Base-by-base conservation (phyloP, 2,113 vertebrate species). In the Lophura nycthemera region DNA sequence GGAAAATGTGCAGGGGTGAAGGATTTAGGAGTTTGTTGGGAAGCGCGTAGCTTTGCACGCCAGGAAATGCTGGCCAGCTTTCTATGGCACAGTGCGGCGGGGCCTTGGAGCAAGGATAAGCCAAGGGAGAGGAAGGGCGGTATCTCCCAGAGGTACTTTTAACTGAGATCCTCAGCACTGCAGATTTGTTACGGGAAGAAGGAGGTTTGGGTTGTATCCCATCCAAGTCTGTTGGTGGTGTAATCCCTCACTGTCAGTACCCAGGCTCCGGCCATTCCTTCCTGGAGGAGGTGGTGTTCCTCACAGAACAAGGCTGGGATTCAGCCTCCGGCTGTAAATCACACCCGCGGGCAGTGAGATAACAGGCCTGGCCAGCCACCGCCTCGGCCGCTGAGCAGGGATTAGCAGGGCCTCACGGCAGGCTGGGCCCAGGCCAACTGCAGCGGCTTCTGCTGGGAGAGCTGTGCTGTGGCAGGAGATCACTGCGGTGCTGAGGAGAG, bases 151-250 rank as follows among this genome's bases (percentile, higher is more conserved):
- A 69, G 80, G 91, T 24, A 3, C 69, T 88, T 86, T 86, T 88
- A 95, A 95, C 77, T 36, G 61, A 95, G 88, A 92, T 93, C 79
- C 52, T 94, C 17, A 0, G 30, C 74, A 76, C 76, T 91, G 90
- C 57, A 81, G 85, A 91, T 81, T 84, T 83, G 52, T 95, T 74
- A 92, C 3, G 10, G 93, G 88, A 92, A 94, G 75, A 93, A 83
- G 70, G 85, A 92, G 88, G 76, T 92, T 97, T 96, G 91, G 80
- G 65, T 92, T 92, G 88, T 94, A 92, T 78, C 83, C 11, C 57
- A 84, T 94, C 91, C 94, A 95, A 94, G 73, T 22, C 73, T 75
- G 65, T 60, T 75, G 13, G 3, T 32, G 65, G 76, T n/a, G 89
- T 86, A 88, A 85, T 96, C 82, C 87, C 60, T 82, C 82, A 56